Conservation (phyloP, 1,140 invertebrate species). For the Lordiphosa mommai region DNA sequence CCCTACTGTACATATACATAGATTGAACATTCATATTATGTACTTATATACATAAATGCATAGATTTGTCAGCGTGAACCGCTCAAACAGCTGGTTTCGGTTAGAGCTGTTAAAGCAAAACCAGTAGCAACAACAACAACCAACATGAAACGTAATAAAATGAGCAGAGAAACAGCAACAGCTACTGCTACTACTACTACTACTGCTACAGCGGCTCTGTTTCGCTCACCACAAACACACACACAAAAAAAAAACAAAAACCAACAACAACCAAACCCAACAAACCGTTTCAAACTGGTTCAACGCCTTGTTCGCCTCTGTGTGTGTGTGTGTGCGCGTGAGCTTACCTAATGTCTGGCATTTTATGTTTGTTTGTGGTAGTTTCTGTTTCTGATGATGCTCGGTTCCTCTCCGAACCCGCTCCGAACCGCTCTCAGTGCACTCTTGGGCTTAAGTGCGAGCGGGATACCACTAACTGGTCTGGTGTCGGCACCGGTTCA, state of each 20-base stretch:
- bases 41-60: not conserved
- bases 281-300: constrained; percentile 49
- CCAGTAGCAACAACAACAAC: too few species aligned
- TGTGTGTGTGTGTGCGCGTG: not conserved
- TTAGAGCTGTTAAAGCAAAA: too few species aligned
- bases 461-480: constrained; percentile 17
- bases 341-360: not conserved
- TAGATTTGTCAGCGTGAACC: too few species aligned
- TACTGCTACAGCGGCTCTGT: not conserved
- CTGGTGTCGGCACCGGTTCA: constrained; percentile 22
- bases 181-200: too few species aligned
- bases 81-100: not conserved
- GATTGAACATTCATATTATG: too few species aligned
- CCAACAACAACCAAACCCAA: constrained; percentile 15
- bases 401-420: constrained; percentile 35
- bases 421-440: constrained; percentile 43
- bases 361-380: not conserved
- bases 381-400: constrained; percentile 3
- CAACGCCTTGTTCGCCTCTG: constrained; percentile 5
- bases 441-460: constrained; percentile 13
- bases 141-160: too few species aligned
- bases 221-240: not conserved
- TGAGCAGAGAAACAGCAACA: too few species aligned
- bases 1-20: too few species aligned
- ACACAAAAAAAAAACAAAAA: constrained; percentile 1